These are phyloP conservation scores for Xanthorhoe spadicearia DNA, from an alignment of 2,888 invertebrate genomes.

Conservation along the genomic window DNA sequence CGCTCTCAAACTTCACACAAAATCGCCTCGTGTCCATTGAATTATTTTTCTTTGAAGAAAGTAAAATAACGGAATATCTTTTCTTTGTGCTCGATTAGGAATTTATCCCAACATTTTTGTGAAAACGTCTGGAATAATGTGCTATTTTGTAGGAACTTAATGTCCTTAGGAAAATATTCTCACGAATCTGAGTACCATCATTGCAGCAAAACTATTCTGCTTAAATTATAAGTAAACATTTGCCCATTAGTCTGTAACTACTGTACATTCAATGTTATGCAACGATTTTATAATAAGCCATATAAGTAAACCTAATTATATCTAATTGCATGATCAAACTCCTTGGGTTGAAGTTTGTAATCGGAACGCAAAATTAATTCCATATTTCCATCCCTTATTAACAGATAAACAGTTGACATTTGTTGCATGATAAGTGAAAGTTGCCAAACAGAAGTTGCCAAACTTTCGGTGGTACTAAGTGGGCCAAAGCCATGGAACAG, in stretches of 20 bases:
- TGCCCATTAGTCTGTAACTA: background rate
- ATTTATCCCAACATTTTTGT: constrained; percentile 31
- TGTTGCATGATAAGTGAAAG: constrained; percentile 28
- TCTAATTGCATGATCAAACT: background rate
- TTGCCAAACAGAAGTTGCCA: constrained; percentile 36
- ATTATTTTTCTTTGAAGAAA: constrained; percentile 42
- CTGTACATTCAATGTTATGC: background rate
- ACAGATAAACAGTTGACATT: constrained; percentile 28
- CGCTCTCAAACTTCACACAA: constrained; percentile 49
- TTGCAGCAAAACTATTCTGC: no score
- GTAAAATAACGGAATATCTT: constrained; percentile 37
- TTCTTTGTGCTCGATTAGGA: constrained; percentile 31
- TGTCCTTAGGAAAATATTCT: background rate
- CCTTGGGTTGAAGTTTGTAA: background rate
- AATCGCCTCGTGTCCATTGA: constrained; percentile 44
- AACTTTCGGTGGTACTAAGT: constrained; percentile 42
- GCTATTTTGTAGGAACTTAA: background rate
- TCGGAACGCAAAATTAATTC: constrained; percentile 3
- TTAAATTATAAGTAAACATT: background rate
- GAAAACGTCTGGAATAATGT: constrained; percentile 20
- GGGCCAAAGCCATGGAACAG: constrained; percentile 55
- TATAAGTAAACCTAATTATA: background rate
- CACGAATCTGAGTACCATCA: background rate
- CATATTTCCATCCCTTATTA: constrained; percentile 17
- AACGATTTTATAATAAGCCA: background rate